Conservation (phyloP, 1,140 invertebrate species). For the Berghia stephanieae region DNA sequence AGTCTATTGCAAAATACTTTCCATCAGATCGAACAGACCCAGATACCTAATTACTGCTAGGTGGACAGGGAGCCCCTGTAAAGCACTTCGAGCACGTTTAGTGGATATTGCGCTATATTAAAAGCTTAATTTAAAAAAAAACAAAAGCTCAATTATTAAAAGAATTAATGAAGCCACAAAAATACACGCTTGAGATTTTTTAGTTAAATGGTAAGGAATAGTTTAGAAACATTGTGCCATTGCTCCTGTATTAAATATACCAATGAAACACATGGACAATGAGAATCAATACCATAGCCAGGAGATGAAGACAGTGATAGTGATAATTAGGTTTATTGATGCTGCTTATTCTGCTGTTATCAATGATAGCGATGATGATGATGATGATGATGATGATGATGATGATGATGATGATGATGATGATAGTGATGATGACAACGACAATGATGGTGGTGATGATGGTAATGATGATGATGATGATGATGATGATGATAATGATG, state of each 20-base stretch:
- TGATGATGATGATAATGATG: conserved; percentile 27
- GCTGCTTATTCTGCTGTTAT: no score
- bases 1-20: no score
- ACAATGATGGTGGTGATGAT: conserved; percentile 2
- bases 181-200: not conserved
- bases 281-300: not conserved
- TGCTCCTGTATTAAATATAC: not conserved
- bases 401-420: not conserved
- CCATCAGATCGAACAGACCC: no score
- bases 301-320: not conserved
- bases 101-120: no score
- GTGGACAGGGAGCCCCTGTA: no score
- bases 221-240: not conserved
- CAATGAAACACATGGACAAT: not conserved
- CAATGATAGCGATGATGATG: not conserved
- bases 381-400: not conserved
- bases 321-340: not conserved
- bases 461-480: not conserved
- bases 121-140: no score
- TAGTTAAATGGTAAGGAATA: not conserved
- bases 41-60: no score
- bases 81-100: no score
- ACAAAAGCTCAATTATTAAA: no score
- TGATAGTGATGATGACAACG: not conserved
- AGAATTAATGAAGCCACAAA: no score